phyloP scores from a whole-genome alignment of 2,797 vertebrate genomes.

The Galagoides demidoff region DNA sequence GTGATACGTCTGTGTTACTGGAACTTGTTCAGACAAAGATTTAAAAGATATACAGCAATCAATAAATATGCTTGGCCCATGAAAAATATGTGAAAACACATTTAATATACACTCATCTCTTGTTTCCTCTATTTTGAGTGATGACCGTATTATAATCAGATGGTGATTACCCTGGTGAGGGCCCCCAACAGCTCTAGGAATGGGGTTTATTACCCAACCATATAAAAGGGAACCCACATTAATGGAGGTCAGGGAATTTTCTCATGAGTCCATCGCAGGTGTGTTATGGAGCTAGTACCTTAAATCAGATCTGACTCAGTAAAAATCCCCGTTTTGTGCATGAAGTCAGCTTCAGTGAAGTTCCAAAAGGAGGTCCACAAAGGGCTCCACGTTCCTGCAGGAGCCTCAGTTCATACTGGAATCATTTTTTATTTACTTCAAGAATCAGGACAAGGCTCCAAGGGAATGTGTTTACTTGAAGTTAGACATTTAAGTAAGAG shows the following conservation, averaged over 20 bases:
- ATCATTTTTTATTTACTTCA: slow-evolving; percentile 39
- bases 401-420: background rate
- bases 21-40: background rate
- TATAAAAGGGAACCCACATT: background rate
- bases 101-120: background rate
- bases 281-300: background rate
- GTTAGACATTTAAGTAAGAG: slow-evolving; percentile 7
- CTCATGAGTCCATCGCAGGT: background rate
- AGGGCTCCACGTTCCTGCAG: background rate
- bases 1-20: background rate
- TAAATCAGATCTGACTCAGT: background rate
- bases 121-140: background rate
- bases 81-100: background rate
- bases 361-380: background rate
- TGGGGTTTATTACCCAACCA: background rate
- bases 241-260: background rate
- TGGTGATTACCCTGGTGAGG: background rate
- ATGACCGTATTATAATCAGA: background rate
- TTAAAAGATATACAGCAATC: background rate
- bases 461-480: background rate
- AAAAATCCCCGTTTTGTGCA: background rate
- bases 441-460: background rate
- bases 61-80: background rate
- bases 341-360: background rate
- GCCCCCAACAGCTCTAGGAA: background rate